A percentile compares a stretch with the other conserved stretches of the same genome.
Conservation (phyloP, 2,113 vertebrate species). For the Stigmatopora argus region DNA sequence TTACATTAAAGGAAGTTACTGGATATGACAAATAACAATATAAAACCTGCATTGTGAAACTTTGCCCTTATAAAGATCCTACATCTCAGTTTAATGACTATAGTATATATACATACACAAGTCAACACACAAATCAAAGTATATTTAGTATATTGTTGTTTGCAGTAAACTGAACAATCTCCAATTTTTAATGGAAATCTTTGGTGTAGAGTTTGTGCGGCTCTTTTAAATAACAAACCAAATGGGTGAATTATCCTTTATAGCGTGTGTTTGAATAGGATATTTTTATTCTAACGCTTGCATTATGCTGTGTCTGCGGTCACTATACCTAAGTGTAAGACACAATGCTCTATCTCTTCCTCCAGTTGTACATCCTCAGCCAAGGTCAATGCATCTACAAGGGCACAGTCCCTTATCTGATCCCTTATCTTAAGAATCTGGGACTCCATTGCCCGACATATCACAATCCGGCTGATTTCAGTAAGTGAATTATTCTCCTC, state of each 20-base stretch:
- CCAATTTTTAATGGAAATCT: no score
- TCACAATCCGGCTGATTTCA: slow-evolving; percentile 98
- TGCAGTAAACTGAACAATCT: no score
- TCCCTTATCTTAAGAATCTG: slow-evolving; percentile 92
- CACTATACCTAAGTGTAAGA: slow-evolving; percentile 18
- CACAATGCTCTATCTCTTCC: slow-evolving; percentile 29
- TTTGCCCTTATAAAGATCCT: not conserved
- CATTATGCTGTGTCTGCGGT: not conserved
- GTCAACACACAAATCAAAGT: no score
- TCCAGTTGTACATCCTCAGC: slow-evolving; percentile 95
- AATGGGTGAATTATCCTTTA: no score
- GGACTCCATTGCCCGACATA: slow-evolving; percentile 97
- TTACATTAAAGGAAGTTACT: no score
- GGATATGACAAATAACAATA: not conserved
- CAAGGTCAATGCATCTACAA: slow-evolving; percentile 99
- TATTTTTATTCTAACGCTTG: no score
- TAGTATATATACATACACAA: no score
- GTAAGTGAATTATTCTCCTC: slow-evolving; percentile 72
- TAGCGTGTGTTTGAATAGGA: no score
- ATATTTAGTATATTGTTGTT: no score
- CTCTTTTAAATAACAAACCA: no score
- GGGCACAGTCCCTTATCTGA: slow-evolving; percentile 89
- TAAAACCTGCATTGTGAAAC: not conserved
- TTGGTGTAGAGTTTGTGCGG: no score
- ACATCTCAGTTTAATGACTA: not conserved